phyloP scores from a whole-genome alignment of 2,797 vertebrate species.

The Anguilla pacifica region DNA sequence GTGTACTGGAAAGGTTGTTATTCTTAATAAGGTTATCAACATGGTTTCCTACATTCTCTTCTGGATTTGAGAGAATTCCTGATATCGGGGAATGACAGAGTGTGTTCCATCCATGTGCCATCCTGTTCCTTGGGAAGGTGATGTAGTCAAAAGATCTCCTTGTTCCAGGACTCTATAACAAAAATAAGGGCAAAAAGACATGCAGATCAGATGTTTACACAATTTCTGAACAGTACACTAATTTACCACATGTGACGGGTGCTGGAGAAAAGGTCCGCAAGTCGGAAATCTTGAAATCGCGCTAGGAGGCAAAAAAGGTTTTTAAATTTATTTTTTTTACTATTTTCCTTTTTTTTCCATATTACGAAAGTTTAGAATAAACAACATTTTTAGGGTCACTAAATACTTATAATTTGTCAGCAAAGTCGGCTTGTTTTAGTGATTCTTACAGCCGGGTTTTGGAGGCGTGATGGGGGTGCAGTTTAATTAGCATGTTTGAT shows the following conservation, averaged over 20 bases:
- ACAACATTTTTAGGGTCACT: too few relatives aligned
- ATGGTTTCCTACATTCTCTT: constrained; percentile 56
- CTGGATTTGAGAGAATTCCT: constrained; percentile 54
- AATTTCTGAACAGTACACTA: background rate
- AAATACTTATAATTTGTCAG: too few relatives aligned
- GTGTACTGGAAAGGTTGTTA: constrained; percentile 53
- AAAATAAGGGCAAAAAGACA: constrained; percentile 9
- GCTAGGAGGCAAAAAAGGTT: too few relatives aligned
- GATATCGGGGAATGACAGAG: constrained; percentile 57
- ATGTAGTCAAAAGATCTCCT: constrained; percentile 31
- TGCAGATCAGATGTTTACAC: background rate
- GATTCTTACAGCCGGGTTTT: too few relatives aligned
- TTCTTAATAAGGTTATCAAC: constrained; percentile 62
- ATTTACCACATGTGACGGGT: background rate
- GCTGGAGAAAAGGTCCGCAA: too few relatives aligned
- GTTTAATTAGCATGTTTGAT: too few relatives aligned
- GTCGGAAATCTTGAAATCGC: too few relatives aligned
- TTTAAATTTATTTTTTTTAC: too few relatives aligned
- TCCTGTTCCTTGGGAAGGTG: constrained; percentile 48
- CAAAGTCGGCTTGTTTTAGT: too few relatives aligned
- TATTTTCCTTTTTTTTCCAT: too few relatives aligned
- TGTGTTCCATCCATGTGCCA: constrained; percentile 72
- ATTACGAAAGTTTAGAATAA: too few relatives aligned
- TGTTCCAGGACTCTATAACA: constrained; percentile 57
- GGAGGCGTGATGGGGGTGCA: too few relatives aligned